Conservation (phyloP, 2,888 invertebrate genomes). For the Trachelus troglodyta region DNA sequence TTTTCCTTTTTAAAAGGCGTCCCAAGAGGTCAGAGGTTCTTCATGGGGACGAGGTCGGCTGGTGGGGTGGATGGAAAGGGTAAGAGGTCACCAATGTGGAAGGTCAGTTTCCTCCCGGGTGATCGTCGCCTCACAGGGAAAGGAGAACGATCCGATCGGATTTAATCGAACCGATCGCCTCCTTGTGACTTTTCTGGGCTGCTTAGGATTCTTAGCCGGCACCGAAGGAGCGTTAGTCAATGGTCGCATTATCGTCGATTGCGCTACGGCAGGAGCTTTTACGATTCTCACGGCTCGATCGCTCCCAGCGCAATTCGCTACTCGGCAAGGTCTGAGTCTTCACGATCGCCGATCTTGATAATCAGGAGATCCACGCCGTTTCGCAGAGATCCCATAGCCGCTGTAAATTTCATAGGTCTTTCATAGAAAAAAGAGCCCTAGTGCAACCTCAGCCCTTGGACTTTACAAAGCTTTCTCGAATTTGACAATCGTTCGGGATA, state of each 20-base stretch:
- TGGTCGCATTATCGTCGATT: not conserved
- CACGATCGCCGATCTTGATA: conserved; percentile 48
- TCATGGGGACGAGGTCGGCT: not conserved
- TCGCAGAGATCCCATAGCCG: not conserved
- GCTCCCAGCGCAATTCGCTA: conserved; percentile 24
- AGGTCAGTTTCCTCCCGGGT: conserved; percentile 1
- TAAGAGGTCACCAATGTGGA: not conserved
- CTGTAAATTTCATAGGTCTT: not conserved
- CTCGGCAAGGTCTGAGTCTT: conserved; percentile 36
- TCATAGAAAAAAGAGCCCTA: fast-evolving
- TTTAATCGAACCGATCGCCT: not conserved
- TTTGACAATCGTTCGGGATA: not conserved
- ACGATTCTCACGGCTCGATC: conserved; percentile 52
- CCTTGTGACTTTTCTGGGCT: not conserved
- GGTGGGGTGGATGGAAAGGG: not conserved
- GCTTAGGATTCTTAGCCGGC: not conserved
- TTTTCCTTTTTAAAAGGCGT: not conserved
- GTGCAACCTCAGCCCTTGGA: not conserved
- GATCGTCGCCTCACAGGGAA: not conserved
- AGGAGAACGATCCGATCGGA: not conserved
- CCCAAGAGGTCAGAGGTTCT: not conserved
- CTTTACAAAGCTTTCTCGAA: not conserved
- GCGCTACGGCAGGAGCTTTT: conserved; percentile 27
- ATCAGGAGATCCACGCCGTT: conserved; percentile 32
- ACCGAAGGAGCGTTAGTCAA: not conserved